Conservation (phyloP, 2,113 vertebrate genomes). For the Channa maculata region DNA sequence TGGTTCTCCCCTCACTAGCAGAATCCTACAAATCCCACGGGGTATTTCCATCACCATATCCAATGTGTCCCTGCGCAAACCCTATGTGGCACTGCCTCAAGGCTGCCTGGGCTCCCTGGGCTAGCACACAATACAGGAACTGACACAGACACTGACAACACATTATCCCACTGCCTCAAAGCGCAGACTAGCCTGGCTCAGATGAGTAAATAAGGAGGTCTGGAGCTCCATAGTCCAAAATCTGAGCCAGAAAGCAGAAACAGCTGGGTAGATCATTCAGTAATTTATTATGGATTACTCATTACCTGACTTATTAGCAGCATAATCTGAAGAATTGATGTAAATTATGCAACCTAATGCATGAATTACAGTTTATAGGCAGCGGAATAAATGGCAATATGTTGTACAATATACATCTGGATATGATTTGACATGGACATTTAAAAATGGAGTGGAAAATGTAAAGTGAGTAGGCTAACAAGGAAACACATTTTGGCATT, state of each 20-base stretch:
- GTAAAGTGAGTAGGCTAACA: no score
- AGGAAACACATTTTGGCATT: background rate
- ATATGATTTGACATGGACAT: no score
- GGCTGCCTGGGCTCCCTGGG: slow-evolving; percentile 50
- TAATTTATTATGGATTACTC: slow-evolving; percentile 53
- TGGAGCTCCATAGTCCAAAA: slow-evolving; percentile 14
- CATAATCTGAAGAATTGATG: slow-evolving; percentile 21
- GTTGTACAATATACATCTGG: background rate
- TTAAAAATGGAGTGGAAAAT: no score
- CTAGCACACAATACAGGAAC: slow-evolving; percentile 50
- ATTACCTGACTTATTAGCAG: slow-evolving; percentile 38
- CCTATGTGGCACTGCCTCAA: slow-evolving; percentile 58
- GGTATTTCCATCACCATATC: slow-evolving; percentile 62
- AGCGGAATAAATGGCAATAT: slow-evolving; percentile 4
- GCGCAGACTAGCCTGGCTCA: slow-evolving; percentile 29
- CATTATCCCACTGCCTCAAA: slow-evolving; percentile 53
- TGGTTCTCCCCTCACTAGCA: slow-evolving; percentile 50
- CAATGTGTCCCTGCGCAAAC: slow-evolving; percentile 61
- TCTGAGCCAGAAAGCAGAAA: slow-evolving; percentile 33
- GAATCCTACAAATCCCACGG: slow-evolving; percentile 62
- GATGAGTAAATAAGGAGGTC: slow-evolving; percentile 33
- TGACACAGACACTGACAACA: slow-evolving; percentile 62
- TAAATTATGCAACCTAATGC: slow-evolving; percentile 17
- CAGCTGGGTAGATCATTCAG: slow-evolving; percentile 33
- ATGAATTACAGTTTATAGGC: slow-evolving; percentile 7